Base-by-base conservation (phyloP, 2,113 vertebrate species). In the Donacobius atricapilla region DNA sequence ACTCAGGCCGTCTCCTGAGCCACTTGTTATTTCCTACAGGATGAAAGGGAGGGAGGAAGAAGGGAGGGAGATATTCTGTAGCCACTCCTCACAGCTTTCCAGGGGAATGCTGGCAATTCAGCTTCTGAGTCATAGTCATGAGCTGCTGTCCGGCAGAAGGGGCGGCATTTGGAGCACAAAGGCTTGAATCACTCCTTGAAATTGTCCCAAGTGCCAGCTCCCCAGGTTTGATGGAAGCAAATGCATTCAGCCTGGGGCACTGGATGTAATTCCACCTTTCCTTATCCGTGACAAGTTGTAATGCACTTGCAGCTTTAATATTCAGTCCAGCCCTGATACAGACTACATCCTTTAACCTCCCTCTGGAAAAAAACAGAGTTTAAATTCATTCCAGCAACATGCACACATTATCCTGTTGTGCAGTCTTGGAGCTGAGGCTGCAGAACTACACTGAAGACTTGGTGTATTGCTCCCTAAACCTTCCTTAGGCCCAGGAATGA, bases 371-470 rank as follows among this genome's bases (percentile, higher is more conserved):
- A 69, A 28, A 7, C 2, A 12, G 20, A 10, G 3, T 42, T 88
- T 42, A 45, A 61, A 35, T 80, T 83, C 2, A 50, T 87, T 87
- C 37, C 47, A 73, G 16, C 13, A 54, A n/a, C 37, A 68, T 78
- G 14, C 2, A 0, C 37, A n/a, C 0, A 2, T 39, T 2, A 0
- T 75, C 48, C 23, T 79, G 31, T 40, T 81, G 20, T 35, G 63
- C 33, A 27, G 19, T 25, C 50, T 77, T 27, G 23, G 80, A 68
- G 33, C 31, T 72, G 17, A 80, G n/a, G 35, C 39, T 83, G 30
- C 44, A 75, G 57, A 92, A 27, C 5, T 35, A 1, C 40, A 4
- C 10, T 31, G 31, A 51, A 70, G 35, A 37, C 14, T 35, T 8
- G 20, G 45, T 24, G 15, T 51, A 10, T 61, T 84, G 40, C 6